Evolutionary conservation across 2,113 vertebrate genomes (phyloP).

Genomic region (Carollia perspicillata): DNA sequence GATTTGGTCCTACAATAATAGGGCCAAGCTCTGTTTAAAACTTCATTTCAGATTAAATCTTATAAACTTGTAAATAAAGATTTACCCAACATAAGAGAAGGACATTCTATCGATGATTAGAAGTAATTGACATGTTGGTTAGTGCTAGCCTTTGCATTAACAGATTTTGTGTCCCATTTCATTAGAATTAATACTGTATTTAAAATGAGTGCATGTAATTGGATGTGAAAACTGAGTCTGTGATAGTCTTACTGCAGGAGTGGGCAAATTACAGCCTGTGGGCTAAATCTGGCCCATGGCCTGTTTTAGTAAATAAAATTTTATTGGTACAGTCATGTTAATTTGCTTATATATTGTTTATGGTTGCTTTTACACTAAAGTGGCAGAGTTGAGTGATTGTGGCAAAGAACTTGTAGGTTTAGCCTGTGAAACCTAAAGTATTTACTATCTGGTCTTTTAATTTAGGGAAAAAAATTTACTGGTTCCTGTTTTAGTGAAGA

Average conservation of each 20-base stretch:
- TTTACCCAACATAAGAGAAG: background rate
- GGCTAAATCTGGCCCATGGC: background rate
- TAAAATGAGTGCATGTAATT: background rate
- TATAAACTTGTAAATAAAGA: background rate
- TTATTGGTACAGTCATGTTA: too few species aligned
- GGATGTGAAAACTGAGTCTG: background rate
- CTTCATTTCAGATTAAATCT: background rate
- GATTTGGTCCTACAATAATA: too few species aligned
- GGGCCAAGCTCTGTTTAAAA: background rate
- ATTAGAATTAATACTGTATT: background rate
- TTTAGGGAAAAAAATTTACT: background rate
- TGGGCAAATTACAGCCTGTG: background rate
- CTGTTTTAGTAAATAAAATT: too few species aligned
- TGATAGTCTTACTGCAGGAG: background rate
- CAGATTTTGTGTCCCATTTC: background rate
- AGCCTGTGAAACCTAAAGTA: background rate
- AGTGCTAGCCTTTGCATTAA: background rate
- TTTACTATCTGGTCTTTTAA: background rate
- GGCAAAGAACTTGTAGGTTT: background rate
- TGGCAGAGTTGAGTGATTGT: background rate
- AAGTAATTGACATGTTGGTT: background rate
- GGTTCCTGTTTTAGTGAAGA: constrained; percentile 19
- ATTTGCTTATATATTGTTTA: too few species aligned
- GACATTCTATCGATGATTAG: background rate
- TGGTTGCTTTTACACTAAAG: background rate